Base-by-base conservation (phyloP, 2,888 invertebrate species). In the Platycnemis pennipes region DNA sequence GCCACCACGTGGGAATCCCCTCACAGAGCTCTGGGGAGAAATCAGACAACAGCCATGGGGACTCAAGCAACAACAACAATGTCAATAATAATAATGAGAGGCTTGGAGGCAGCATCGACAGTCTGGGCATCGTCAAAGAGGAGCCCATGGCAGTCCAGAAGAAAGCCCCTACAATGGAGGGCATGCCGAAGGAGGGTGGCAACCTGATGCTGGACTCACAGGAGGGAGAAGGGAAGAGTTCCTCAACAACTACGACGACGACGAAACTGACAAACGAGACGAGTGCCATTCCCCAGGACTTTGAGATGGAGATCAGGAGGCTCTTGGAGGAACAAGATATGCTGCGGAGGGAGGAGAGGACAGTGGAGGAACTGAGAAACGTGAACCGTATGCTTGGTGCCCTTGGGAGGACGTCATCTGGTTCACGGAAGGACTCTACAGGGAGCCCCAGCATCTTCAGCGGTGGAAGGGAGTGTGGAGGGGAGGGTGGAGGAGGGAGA, bases 281-380 rank as follows among this genome's bases (percentile, higher is more conserved):
- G 31, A 46, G 46, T 44, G 85, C 42, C 37, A 94, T 53, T 49
- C 94, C 95, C 26, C 96, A 96, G 94, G 98, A 98, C 44, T 98
- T 98, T 96, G 98, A 98, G 96, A 97, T 98, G 96, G 98, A 98
- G 96, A 98, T 98, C 95, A 98, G 98, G 96, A 97, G 98, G 96
- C 97, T 98, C 95, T 97, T 98, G 95, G 98, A 98, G 95, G 98
- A 98, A 96, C 98, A 98, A 96, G 97, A 97, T 96, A 96, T 97
- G 94, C 96, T 97, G 94, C 31, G 97, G 96, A 97, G 97, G 95
- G 97, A 98, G 96, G 95, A 97, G 94, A 97, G 97, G 95, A 97
- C 97, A 8, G 96, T 97, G 95, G 97, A 97, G 94, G 96, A 96
- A 94, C 94, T 96, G 94, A 95, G 95, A 94, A 96, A 95, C 94